Evolutionary conservation across 2,797 vertebrate species (phyloP).

Genomic region (Pipistrellus pygmaeus): DNA sequence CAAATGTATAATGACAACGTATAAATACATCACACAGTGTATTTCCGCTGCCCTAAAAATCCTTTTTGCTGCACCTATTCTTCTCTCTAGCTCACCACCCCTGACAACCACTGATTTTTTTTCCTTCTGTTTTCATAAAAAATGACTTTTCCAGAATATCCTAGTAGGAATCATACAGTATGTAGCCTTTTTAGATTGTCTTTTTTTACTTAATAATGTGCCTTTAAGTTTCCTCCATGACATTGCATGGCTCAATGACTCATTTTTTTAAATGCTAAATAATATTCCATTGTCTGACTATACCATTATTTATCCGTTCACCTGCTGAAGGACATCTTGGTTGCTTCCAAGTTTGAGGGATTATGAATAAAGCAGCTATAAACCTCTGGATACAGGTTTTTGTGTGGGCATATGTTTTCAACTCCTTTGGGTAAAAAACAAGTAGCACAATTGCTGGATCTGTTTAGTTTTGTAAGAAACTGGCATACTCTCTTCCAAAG

Average conservation of each 20-base stretch:
- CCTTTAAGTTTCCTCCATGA: not conserved
- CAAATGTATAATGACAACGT: not conserved
- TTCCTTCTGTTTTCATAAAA: not conserved
- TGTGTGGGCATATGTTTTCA: not conserved
- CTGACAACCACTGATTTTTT: not conserved
- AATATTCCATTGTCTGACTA: not conserved
- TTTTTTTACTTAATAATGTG: not conserved
- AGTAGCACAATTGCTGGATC: not conserved
- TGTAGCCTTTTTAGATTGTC: not conserved
- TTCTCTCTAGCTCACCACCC: no score
- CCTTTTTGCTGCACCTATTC: not conserved
- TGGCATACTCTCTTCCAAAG: not conserved
- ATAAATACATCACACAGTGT: not conserved
- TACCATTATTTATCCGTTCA: not conserved
- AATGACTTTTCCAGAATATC: not conserved
- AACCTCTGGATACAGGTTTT: not conserved
- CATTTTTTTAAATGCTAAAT: not conserved
- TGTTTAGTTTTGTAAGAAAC: not conserved
- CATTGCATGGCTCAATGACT: not conserved
- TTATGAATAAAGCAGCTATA: not conserved
- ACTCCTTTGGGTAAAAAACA: not conserved
- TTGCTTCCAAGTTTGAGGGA: not conserved
- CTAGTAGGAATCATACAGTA: not conserved
- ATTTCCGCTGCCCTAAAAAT: not conserved
- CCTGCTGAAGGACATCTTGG: not conserved